These are phyloP conservation scores for Thamnophis sirtalis DNA, from an alignment of 2,113 vertebrate species.

Conservation along the genomic window DNA sequence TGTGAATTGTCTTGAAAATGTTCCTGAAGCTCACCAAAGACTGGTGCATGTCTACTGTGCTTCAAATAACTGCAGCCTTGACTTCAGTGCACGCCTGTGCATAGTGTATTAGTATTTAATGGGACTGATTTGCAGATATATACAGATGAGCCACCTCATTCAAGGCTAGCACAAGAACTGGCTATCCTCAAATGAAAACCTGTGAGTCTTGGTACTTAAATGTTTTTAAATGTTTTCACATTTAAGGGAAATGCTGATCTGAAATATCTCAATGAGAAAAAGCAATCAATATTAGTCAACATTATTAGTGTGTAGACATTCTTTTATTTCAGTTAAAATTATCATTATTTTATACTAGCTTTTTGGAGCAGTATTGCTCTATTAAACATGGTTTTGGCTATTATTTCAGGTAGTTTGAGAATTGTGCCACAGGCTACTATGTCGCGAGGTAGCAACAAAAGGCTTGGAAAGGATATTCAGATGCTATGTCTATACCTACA, in stretches of 20 bases:
- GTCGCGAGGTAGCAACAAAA: background rate
- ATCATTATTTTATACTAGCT: background rate
- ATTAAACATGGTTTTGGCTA: background rate
- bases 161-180: background rate
- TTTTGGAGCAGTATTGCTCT: background rate
- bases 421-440: background rate
- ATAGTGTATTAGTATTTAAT: background rate
- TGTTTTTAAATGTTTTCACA: background rate
- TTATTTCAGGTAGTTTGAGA: background rate
- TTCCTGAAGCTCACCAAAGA: background rate
- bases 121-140: background rate
- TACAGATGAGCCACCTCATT: background rate
- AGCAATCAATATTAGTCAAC: background rate
- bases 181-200: background rate
- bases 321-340: background rate
- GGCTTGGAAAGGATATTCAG: background rate
- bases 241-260: background rate
- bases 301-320: background rate
- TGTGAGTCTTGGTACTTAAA: background rate
- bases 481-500: background rate
- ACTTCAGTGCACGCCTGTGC: background rate
- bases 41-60: background rate
- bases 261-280: background rate
- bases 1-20: background rate
- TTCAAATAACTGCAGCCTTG: background rate